A percentile compares a stretch with the other conserved stretches of the same genome.
phyloP scores from a whole-genome alignment of 2,888 invertebrate genomes.

The Sinhomidia bicolor region DNA sequence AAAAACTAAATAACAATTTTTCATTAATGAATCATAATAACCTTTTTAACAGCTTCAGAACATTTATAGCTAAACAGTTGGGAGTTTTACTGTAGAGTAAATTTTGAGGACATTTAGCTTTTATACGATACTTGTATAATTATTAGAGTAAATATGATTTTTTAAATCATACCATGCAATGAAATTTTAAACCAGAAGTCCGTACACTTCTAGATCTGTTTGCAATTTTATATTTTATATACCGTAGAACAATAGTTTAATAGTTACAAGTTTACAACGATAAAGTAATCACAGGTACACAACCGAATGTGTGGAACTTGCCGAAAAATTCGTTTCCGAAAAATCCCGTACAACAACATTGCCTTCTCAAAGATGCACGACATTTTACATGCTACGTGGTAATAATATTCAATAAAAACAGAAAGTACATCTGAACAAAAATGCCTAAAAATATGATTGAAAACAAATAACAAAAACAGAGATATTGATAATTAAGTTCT shows the following conservation, averaged over 20 bases:
- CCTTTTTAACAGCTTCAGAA: constrained; percentile 52
- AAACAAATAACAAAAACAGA: constrained; percentile 46
- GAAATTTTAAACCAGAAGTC: constrained; percentile 24
- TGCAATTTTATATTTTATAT: constrained; percentile 4
- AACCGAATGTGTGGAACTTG: constrained; percentile 79
- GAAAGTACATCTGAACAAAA: neutral
- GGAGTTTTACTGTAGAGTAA: constrained; percentile 20
- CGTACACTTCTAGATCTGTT: neutral
- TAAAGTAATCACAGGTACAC: constrained; percentile 80
- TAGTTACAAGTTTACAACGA: constrained; percentile 65
- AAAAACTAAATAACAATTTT: constrained; percentile 68
- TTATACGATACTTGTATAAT: neutral
- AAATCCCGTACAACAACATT: constrained; percentile 60
- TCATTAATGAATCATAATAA: neutral
- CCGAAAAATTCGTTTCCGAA: constrained; percentile 75
- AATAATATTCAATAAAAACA: constrained; percentile 1
- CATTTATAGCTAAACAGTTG: constrained; percentile 29
- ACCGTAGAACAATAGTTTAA: constrained; percentile 37
- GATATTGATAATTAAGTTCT: neutral
- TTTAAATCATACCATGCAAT: constrained; percentile 48
- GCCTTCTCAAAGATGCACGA: constrained; percentile 20
- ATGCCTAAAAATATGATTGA: neutral
- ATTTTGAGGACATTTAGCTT: constrained; percentile 18
- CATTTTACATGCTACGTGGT: neutral
- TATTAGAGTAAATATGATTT: neutral